These are phyloP conservation scores for Rosalia funebris DNA, from an alignment of 2,888 invertebrate species.

Conservation along the genomic window DNA sequence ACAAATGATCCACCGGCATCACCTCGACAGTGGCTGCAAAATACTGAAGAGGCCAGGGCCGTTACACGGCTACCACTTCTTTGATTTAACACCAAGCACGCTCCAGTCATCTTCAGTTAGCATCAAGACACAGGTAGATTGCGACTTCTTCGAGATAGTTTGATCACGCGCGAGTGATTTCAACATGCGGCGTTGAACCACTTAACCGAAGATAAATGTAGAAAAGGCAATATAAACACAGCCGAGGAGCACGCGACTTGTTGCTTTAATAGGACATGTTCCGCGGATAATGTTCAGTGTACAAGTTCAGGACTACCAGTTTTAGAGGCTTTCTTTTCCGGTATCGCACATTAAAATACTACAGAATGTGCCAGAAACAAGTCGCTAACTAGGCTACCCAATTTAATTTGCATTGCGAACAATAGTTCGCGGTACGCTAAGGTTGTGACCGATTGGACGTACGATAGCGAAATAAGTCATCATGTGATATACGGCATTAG, in stretches of 20 bases:
- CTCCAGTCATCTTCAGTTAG: constrained; percentile 59
- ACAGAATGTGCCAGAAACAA: constrained; percentile 10
- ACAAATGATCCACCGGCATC: constrained; percentile 40
- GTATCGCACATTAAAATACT: constrained; percentile 1
- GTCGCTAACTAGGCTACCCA: constrained; percentile 18
- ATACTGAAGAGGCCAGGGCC: constrained; percentile 51
- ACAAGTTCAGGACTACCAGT: constrained; percentile 7
- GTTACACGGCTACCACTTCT: constrained; percentile 57
- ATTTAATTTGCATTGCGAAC: background rate
- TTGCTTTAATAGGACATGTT: constrained; percentile 25
- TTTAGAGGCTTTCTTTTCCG: constrained; percentile 29
- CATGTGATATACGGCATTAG: too few species aligned
- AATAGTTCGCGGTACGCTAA: too few species aligned
- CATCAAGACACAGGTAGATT: constrained; percentile 41
- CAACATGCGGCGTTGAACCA: constrained; percentile 28
- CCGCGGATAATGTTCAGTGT: constrained; percentile 9
- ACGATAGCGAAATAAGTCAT: too few species aligned
- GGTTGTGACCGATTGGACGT: too few species aligned
- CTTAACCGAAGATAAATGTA: constrained; percentile 10
- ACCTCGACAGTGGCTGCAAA: constrained; percentile 52
- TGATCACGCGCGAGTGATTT: constrained; percentile 28
- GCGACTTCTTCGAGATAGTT: constrained; percentile 24
- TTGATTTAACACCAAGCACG: constrained; percentile 59
- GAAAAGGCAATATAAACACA: constrained; percentile 10
- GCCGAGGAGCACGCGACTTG: constrained; percentile 20